These are phyloP conservation scores for Hippasteria phrygiana DNA, from an alignment of 53 echinoderm and acorn worm genomes.

Conservation along the genomic window DNA sequence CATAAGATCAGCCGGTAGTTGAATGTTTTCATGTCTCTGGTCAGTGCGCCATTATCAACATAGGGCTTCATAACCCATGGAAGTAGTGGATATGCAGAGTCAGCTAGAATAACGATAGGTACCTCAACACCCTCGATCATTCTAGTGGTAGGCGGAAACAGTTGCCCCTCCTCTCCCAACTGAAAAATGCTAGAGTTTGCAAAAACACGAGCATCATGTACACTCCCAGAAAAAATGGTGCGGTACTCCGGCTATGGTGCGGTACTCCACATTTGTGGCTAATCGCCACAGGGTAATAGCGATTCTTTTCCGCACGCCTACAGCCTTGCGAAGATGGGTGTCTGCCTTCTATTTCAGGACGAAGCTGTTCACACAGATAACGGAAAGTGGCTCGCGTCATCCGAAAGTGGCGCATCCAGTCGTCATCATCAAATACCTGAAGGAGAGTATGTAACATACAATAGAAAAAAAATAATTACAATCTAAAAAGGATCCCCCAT, in stretches of 20 bases:
- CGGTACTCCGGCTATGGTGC: conserved; percentile 52
- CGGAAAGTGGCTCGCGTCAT: neutral
- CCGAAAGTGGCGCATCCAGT: conserved; percentile 2
- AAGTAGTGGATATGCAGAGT: conserved; percentile 78
- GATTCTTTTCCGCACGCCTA: neutral
- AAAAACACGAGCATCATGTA: conserved; percentile 63
- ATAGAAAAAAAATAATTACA: too few species aligned
- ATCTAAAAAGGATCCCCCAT: too few species aligned
- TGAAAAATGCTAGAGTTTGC: conserved; percentile 11
- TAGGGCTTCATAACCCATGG: conserved; percentile 84
- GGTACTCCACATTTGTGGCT: conserved; percentile 69
- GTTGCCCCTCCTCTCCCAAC: neutral
- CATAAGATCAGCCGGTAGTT: conserved; percentile 72
- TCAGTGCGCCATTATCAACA: conserved; percentile 27
- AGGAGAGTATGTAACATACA: neutral
- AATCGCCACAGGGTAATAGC: conserved; percentile 13
- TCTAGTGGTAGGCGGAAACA: conserved; percentile 19
- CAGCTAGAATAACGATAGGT: conserved; percentile 70
- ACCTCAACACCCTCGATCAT: conserved; percentile 56
- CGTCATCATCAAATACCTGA: neutral
- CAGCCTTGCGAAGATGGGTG: neutral
- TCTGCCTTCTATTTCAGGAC: neutral
- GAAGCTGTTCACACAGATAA: conserved; percentile 12
- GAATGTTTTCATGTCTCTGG: conserved; percentile 38
- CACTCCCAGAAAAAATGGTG: conserved; percentile 41